Base-by-base conservation (phyloP, 1,140 invertebrate genomes). In the Anoplolepis gracilipes region DNA sequence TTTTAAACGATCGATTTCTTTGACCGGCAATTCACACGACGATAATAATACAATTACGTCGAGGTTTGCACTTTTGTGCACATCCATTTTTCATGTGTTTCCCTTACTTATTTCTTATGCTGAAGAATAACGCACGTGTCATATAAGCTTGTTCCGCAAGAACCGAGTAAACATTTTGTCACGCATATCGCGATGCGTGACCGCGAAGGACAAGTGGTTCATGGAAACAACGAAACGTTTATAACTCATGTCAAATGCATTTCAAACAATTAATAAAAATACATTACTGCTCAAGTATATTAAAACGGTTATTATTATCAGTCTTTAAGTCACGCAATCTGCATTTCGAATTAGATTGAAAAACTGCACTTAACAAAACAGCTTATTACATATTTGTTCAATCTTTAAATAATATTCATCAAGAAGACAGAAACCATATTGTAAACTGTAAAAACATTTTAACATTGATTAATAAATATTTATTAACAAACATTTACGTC, bases 1-100 rank as follows among this genome's bases (percentile, higher is more conserved):
- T 30, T 79, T 55, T 55, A 19, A 22, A 28, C 6, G 25, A 59
- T 72, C 78, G 22, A 70, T 79, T 79, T 79, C 19, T 55, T 3
- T 10, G 1, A 36, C 7, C 39, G 2, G 7, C 57, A 36, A 59
- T 72, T 81, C 6, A 7, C n/a, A 33, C 2, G 4, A 33, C 4
- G 22, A 10, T 7, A 59, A 81, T 33, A 69, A 57, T 72, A 5
- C 0, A 46, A 4, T 3, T 36, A 22, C 11, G 33, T 6, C n/a
- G 30, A 49, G 25, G 57, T 39, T 42, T 10, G 33, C 64, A 30
- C 1, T 42, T 59, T 61, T 30, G 0, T 22, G 1, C 19, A 8
- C 19, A 70, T 69, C 0, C 4, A 28, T 4, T 30, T 46, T 33
- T n/a, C 8, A 11, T 39, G 16, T 79, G 16, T 70, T 59, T 39